A percentile compares a stretch with the other conserved stretches of the same genome.
Conservation (phyloP, 2,797 vertebrate genomes). For the Gastrophryne carolinensis region DNA sequence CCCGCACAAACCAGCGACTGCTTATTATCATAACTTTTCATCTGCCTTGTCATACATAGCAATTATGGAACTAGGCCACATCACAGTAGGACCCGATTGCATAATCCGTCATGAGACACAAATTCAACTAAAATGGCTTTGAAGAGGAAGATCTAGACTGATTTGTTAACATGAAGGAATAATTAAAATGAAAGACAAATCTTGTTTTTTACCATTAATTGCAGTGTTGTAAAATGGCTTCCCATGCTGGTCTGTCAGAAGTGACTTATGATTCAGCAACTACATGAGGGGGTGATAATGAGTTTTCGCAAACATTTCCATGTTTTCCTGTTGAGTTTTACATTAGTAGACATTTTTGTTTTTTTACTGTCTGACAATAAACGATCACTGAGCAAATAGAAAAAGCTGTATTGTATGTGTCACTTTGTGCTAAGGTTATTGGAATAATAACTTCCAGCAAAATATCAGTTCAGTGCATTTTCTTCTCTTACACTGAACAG, state of each 20-base stretch:
- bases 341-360: slow-evolving; percentile 25
- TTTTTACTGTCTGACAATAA: slow-evolving; percentile 46
- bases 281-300: not conserved
- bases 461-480: not conserved
- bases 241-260: slow-evolving; percentile 1
- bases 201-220: slow-evolving; percentile 7
- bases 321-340: slow-evolving; percentile 42
- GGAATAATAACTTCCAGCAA: not conserved
- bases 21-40: slow-evolving; percentile 17
- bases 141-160: slow-evolving; percentile 14
- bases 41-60: slow-evolving; percentile 19
- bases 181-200: not conserved
- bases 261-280: not conserved
- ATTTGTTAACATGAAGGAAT: not conserved
- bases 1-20: not conserved
- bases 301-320: slow-evolving; percentile 3
- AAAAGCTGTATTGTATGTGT: not conserved
- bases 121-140: not conserved
- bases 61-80: slow-evolving; percentile 35
- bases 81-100: slow-evolving; percentile 7
- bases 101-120: slow-evolving; percentile 11
- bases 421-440: not conserved
- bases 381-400: slow-evolving; percentile 36
- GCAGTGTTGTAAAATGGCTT: slow-evolving; percentile 17
- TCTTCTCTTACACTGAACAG: no score